Evolutionary conservation across 1,140 invertebrate species (phyloP).

Genomic region (Teleopsis dalmanni): DNA sequence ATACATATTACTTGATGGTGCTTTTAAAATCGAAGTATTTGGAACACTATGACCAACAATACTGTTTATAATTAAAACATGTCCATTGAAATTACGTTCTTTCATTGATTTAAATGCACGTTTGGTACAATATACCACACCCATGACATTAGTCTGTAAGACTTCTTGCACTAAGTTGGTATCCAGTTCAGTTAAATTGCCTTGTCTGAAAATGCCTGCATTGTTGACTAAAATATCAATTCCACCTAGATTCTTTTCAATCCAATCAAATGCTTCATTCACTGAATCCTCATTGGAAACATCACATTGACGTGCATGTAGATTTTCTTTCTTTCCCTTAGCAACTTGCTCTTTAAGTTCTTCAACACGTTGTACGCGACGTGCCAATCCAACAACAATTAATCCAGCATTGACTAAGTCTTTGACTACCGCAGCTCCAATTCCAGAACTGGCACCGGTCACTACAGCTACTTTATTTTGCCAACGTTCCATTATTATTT

Average conservation of each 20-base stretch:
- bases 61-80: conserved; percentile 67
- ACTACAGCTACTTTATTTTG: conserved; percentile 59
- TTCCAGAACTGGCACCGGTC: conserved; percentile 66
- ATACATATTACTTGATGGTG: conserved; percentile 51
- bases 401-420: conserved; percentile 54
- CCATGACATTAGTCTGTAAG: conserved; percentile 64
- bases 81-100: conserved; percentile 54
- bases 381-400: conserved; percentile 60
- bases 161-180: conserved; percentile 45
- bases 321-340: conserved; percentile 25
- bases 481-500: conserved; percentile 57
- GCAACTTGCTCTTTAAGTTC: conserved; percentile 32
- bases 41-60: conserved; percentile 47
- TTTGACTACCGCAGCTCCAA: conserved; percentile 54
- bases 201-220: conserved; percentile 51
- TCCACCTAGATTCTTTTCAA: conserved; percentile 53
- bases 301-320: conserved; percentile 54
- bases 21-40: conserved; percentile 18
- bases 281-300: conserved; percentile 58
- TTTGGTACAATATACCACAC: conserved; percentile 56
- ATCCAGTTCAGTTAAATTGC: conserved; percentile 40
- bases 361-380: conserved; percentile 53
- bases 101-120: conserved; percentile 61
- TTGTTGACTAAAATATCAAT: conserved; percentile 68
- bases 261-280: conserved; percentile 56